These are phyloP conservation scores for Ormia ochracea DNA, from an alignment of 2,888 invertebrate species.

Conservation along the genomic window DNA sequence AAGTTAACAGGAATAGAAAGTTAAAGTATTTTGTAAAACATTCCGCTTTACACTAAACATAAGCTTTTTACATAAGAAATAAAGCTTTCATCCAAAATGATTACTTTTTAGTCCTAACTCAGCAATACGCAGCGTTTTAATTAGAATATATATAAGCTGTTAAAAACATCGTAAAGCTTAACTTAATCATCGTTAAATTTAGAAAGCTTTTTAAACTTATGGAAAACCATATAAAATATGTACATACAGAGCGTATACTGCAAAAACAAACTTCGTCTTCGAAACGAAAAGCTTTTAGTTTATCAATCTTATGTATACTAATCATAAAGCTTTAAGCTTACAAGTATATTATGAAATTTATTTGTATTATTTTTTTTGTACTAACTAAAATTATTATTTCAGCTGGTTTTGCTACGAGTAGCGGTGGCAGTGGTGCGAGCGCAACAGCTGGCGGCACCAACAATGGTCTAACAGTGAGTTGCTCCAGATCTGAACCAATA, in stretches of 20 bases:
- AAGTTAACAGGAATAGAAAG: too few species aligned
- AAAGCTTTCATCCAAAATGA: background rate
- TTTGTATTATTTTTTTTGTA: background rate
- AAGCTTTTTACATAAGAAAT: constrained; percentile 15
- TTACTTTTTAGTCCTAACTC: background rate
- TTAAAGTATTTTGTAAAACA: background rate
- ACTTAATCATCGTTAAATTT: background rate
- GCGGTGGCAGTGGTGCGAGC: constrained; percentile 53
- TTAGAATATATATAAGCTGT: background rate
- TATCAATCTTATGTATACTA: background rate
- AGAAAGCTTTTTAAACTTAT: background rate
- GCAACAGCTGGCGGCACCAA: background rate
- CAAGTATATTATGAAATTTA: too few species aligned
- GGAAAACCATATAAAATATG: background rate
- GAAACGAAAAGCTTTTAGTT: constrained; percentile 42
- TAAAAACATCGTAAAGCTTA: constrained; percentile 1
- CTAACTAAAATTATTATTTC: constrained; percentile 65
- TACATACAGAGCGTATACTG: background rate
- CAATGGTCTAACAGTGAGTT: constrained; percentile 62
- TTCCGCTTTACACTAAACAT: background rate
- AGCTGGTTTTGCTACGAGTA: constrained; percentile 73
- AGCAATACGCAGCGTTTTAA: background rate
- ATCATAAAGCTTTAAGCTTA: background rate
- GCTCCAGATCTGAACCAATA: constrained; percentile 81
- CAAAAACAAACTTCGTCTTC: constrained; percentile 19